These are phyloP conservation scores for Copidosoma floridanum DNA, from an alignment of 1,140 invertebrate species.

Conservation along the genomic window DNA sequence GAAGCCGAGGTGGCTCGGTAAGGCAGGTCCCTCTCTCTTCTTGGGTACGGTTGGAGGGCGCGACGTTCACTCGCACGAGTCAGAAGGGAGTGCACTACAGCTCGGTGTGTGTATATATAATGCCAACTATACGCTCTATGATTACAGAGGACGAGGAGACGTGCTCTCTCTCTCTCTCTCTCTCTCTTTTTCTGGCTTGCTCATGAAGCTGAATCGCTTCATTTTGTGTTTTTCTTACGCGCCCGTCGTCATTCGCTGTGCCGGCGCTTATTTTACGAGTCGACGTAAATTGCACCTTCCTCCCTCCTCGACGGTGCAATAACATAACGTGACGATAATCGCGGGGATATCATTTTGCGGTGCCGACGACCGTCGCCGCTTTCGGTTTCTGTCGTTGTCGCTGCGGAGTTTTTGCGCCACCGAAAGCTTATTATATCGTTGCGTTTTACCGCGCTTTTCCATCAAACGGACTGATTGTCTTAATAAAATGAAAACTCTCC, in stretches of 20 bases:
- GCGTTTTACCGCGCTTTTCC: constrained; percentile 23
- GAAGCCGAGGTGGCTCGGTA: constrained; percentile 29
- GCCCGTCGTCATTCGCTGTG: constrained; percentile 33
- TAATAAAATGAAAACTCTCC: constrained; percentile 22
- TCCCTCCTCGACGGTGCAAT: neutral
- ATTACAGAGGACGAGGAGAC: neutral
- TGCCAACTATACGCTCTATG: no score
- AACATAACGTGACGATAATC: constrained; percentile 10
- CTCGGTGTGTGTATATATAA: neutral
- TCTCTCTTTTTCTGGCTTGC: no score
- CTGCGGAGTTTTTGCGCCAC: no score
- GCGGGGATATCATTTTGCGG: constrained; percentile 1
- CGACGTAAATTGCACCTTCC: constrained; percentile 9
- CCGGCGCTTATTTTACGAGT: constrained; percentile 14
- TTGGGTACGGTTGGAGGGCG: neutral
- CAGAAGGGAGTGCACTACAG: neutral
- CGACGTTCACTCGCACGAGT: neutral
- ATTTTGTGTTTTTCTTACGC: constrained; percentile 42
- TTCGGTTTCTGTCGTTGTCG: no score
- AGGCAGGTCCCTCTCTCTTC: constrained; percentile 15
- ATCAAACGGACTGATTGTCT: constrained; percentile 21
- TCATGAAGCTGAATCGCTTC: constrained; percentile 45
- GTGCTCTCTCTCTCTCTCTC: no score
- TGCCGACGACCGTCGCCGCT: no score
- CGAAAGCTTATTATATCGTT: no score